Conservation (phyloP, 1,140 invertebrate species). For the Ceratitis capitata region DNA sequence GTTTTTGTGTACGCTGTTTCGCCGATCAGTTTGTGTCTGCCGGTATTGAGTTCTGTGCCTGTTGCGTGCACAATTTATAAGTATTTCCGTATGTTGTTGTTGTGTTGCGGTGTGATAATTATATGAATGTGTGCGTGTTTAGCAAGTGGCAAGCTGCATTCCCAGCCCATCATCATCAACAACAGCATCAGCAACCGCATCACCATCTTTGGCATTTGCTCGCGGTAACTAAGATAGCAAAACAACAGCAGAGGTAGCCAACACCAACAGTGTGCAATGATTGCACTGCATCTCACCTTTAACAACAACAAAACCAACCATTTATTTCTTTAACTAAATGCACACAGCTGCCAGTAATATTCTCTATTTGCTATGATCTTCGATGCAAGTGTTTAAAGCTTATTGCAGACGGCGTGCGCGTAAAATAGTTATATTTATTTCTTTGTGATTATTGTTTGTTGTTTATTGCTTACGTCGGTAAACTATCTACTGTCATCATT, state of each 20-base stretch:
- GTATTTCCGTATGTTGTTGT: neutral
- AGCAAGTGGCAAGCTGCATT: slow-evolving; percentile 17
- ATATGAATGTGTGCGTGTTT: neutral
- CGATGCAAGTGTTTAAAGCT: neutral
- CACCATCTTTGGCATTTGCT: too few relatives aligned
- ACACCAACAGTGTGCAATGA: neutral
- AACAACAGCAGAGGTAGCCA: neutral
- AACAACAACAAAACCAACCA: neutral
- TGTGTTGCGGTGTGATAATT: neutral
- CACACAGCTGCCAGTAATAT: neutral
- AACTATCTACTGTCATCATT: neutral
- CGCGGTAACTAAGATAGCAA: neutral
- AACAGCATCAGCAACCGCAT: too few relatives aligned
- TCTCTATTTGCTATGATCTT: neutral
- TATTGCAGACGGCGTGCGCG: neutral
- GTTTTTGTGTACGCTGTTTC: neutral
- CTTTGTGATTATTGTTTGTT: neutral
- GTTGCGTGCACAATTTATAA: neutral
- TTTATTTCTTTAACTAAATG: neutral
- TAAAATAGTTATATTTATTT: neutral
- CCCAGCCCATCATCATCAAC: neutral
- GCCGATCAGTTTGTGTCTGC: neutral
- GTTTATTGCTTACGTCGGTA: neutral
- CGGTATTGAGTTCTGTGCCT: neutral
- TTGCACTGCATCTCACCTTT: neutral